Base-by-base conservation (phyloP, 1,140 invertebrate species). In the Anastrepha obliqua region DNA sequence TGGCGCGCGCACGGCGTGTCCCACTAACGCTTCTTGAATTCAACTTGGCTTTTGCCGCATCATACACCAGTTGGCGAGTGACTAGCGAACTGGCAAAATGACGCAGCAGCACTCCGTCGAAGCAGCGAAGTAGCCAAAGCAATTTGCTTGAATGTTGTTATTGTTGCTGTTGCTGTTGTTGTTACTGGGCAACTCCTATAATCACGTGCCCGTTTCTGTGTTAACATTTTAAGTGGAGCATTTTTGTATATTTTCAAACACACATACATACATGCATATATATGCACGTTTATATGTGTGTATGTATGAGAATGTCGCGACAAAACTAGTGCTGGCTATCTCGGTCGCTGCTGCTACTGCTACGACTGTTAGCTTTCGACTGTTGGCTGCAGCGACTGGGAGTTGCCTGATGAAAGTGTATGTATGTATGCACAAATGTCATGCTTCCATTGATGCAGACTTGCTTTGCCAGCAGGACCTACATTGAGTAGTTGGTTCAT, bases 161-260 rank as follows among this genome's bases (percentile, higher is more conserved):
- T 5, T 64, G 5, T 44, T 15, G 13, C 29, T 15, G 39, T 51
- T n/a, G 74, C 44, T 47, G 39, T 44, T 47, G 39, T 74, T 74
- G 39, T 74, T 74, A 47, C 29, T 81, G 42, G 74, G 47, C 74
- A 81, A 42, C 47, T 81, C 74, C 74, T 81, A 17, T 81, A 81
- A 81, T 81, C 74, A 81, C 51, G 74, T 81, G 74, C 74, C 74
- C 74, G 74, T 81, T 81, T 55, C 74, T 81, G 74, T 81, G 74
- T 81, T 81, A 55, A 58, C 74, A 81, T 81, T 81, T 81, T 29
- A 81, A 81, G 15, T 81, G 74, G 74, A 81, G 74, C 74, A 58
- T 81, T 55, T 81, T 81, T 81, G 29, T 47, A 81, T 81, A 81
- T 81, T 81, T 81, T 20, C 74, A 58, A 39, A 29, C 6, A 47